Evolutionary conservation across 1,140 invertebrate species (phyloP).

Genomic region (Eciton burchellii): DNA sequence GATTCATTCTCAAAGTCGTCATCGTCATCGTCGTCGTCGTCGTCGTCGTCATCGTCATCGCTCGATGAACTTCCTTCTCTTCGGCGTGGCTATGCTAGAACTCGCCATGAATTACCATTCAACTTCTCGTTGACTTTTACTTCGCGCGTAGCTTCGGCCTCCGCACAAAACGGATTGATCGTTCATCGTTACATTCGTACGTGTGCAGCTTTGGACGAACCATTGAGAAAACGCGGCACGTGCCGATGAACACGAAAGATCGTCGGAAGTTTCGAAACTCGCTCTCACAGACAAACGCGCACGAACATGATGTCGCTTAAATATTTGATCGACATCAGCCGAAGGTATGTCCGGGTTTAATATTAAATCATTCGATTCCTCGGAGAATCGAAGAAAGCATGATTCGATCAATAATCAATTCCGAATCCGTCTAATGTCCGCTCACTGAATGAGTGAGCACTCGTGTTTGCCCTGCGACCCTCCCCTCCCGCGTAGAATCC

Average conservation of each 20-base stretch:
- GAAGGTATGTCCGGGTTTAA: slow-evolving; percentile 23
- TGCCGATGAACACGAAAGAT: not conserved
- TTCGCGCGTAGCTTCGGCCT: not conserved
- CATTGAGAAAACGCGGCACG: not conserved
- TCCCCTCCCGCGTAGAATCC: too few species aligned
- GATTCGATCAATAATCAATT: slow-evolving; percentile 15
- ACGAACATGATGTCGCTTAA: not conserved
- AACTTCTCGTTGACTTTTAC: slow-evolving; percentile 20
- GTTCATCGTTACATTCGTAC: not conserved
- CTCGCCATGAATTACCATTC: slow-evolving; percentile 24
- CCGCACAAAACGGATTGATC: not conserved
- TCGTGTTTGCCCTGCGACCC: too few species aligned
- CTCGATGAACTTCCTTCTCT: slow-evolving; percentile 37
- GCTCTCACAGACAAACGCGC: not conserved
- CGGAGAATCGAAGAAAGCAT: not conserved
- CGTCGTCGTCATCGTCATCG: too few species aligned
- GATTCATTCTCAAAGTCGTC: slow-evolving; percentile 49
- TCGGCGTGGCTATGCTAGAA: not conserved
- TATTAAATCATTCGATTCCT: slow-evolving; percentile 31
- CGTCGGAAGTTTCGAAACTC: not conserved
- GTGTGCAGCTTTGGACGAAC: not conserved
- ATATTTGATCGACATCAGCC: slow-evolving; percentile 31
- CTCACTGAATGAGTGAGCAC: not conserved
- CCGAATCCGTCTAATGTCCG: not conserved
- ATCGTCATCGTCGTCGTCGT: too few species aligned